Percentiles rank a stretch among this genome's conserved stretches.
phyloP scores from a whole-genome alignment of 1,140 invertebrate species.

The Anastatus disparis region DNA sequence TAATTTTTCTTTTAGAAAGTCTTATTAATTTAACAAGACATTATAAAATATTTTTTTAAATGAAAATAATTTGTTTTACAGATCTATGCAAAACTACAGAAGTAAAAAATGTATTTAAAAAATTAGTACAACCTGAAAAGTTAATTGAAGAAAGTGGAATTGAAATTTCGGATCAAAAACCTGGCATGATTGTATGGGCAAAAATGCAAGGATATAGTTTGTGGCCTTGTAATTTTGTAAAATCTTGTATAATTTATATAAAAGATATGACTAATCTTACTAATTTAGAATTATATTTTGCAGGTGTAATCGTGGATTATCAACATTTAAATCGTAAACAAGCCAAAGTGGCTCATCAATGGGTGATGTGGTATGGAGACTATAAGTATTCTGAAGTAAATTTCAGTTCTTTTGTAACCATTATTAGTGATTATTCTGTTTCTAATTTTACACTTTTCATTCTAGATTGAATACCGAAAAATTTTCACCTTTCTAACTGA shows the following conservation, averaged over 20 bases:
- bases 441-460: neutral
- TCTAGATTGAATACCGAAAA: slow-evolving; percentile 20
- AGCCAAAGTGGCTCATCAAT: slow-evolving; percentile 59
- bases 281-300: slow-evolving; percentile 18
- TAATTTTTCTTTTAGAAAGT: too few species aligned
- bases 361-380: slow-evolving; percentile 64
- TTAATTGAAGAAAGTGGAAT: slow-evolving; percentile 43
- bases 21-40: neutral
- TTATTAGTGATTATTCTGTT: neutral
- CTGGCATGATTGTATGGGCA: slow-evolving; percentile 57
- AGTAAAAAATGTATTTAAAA: slow-evolving; percentile 40
- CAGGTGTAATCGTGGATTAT: slow-evolving; percentile 61
- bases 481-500: slow-evolving; percentile 29
- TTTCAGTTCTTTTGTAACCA: neutral
- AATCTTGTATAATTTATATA: too few species aligned
- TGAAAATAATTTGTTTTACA: too few species aligned
- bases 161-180: slow-evolving; percentile 53
- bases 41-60: neutral
- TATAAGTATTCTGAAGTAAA: slow-evolving; percentile 56
- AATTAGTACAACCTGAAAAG: slow-evolving; percentile 36
- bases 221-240: slow-evolving; percentile 61
- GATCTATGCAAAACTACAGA: slow-evolving; percentile 17
- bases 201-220: slow-evolving; percentile 58
- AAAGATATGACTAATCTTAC: too few species aligned
- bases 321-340: slow-evolving; percentile 56